Percentiles rank a stretch among this genome's conserved stretches.
Evolutionary conservation across 2,888 invertebrate species (phyloP).

Genomic region (Mimas tiliae): DNA sequence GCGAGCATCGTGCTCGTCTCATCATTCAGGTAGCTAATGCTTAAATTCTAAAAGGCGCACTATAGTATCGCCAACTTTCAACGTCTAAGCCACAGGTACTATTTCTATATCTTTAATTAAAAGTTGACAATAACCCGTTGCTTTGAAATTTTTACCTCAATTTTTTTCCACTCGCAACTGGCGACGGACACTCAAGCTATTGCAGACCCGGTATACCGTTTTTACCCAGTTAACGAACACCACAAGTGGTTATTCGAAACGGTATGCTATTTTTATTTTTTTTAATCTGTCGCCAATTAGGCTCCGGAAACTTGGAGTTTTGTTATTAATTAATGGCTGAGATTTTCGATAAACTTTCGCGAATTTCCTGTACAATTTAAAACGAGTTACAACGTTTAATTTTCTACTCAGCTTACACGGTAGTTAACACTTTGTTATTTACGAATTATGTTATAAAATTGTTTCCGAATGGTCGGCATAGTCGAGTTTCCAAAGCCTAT

Average conservation of each 20-base stretch:
- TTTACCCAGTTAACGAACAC: slow-evolving; percentile 22
- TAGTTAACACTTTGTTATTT: slow-evolving; percentile 21
- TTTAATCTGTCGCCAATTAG: slow-evolving; percentile 22
- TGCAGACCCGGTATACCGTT: slow-evolving; percentile 4
- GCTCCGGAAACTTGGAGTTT: slow-evolving; percentile 20
- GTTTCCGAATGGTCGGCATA: slow-evolving; percentile 18
- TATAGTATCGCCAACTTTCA: not conserved
- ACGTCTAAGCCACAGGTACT: not conserved
- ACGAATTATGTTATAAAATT: slow-evolving; percentile 19
- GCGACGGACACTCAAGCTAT: slow-evolving; percentile 9
- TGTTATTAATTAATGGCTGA: slow-evolving; percentile 21
- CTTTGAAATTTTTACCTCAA: slow-evolving; percentile 17
- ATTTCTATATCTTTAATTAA: slow-evolving; percentile 20
- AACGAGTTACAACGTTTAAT: slow-evolving; percentile 11
- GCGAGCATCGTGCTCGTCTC: no score
- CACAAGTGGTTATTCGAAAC: slow-evolving; percentile 21
- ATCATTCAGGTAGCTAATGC: no score
- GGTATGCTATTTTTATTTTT: slow-evolving; percentile 14
- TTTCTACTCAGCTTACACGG: slow-evolving; percentile 22
- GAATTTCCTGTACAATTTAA: slow-evolving; percentile 14
- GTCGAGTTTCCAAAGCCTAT: slow-evolving; percentile 24
- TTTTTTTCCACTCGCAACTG: slow-evolving; percentile 1
- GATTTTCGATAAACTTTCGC: slow-evolving; percentile 21
- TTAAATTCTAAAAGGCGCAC: not conserved
- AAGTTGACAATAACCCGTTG: slow-evolving; percentile 10